phyloP scores from a whole-genome alignment of 2,797 vertebrate species.

The Macroramphosus scolopax region DNA sequence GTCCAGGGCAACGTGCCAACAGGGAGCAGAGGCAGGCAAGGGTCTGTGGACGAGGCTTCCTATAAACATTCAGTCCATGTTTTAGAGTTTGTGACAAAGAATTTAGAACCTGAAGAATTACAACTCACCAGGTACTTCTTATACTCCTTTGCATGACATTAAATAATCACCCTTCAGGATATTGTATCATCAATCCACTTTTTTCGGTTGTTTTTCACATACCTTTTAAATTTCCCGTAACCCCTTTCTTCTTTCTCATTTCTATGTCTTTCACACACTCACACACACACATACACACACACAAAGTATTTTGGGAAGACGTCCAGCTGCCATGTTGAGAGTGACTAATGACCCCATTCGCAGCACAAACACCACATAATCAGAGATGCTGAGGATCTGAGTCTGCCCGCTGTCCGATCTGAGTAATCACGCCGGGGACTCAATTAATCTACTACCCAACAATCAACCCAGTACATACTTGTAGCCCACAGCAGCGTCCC shows the following conservation, averaged over 20 bases:
- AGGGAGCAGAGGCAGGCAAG: constrained; percentile 36
- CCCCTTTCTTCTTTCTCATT: constrained; percentile 13
- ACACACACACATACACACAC: constrained; percentile 27
- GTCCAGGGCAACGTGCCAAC: constrained; percentile 62
- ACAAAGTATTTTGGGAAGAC: constrained; percentile 64
- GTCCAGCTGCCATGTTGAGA: constrained; percentile 65
- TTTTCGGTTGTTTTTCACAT: no score
- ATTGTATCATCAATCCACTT: constrained; percentile 2
- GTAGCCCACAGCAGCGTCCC: constrained; percentile 41
- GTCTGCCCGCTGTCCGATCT: constrained; percentile 67
- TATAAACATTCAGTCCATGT: constrained; percentile 34
- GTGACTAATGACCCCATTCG: constrained; percentile 74
- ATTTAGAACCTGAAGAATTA: not conserved
- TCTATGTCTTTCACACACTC: constrained; percentile 20
- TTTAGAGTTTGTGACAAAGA: constrained; percentile 13
- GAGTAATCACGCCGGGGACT: constrained; percentile 73
- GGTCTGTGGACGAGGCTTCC: constrained; percentile 29
- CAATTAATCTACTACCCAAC: constrained; percentile 74
- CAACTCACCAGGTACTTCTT: no score
- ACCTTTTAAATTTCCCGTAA: no score
- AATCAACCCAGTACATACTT: constrained; percentile 65
- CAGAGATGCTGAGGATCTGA: constrained; percentile 74
- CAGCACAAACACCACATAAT: constrained; percentile 71
- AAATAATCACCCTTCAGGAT: no score
- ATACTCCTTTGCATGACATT: no score